Conservation (phyloP, 2,113 vertebrate genomes). For the Grammomys dolichurus region DNA sequence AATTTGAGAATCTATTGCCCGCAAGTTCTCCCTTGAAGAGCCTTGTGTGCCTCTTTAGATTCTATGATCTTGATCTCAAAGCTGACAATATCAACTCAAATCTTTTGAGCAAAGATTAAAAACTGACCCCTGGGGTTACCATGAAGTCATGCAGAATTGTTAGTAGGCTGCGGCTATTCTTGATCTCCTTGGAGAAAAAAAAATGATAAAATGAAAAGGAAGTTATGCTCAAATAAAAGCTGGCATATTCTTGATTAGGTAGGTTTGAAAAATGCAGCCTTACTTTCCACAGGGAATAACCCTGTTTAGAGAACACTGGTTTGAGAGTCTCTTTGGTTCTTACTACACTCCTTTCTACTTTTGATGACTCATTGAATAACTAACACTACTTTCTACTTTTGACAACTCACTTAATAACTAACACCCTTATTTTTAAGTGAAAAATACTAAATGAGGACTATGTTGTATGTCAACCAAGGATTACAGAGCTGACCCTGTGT, state of each 20-base stretch:
- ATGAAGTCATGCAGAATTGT: not conserved
- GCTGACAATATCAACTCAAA: not conserved
- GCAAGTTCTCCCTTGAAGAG: not conserved
- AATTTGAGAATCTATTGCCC: not conserved
- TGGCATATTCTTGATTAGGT: not conserved
- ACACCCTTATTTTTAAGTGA: not conserved
- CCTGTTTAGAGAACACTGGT: not conserved
- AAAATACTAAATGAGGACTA: slow-evolving; percentile 13
- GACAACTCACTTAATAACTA: not conserved
- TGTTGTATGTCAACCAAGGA: not conserved
- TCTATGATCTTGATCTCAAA: not conserved
- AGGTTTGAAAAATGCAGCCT: not conserved
- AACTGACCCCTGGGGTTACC: not conserved
- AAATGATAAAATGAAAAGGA: not conserved
- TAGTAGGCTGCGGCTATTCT: not conserved
- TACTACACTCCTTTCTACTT: not conserved
- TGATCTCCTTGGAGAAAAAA: not conserved
- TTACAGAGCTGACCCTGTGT: not conserved
- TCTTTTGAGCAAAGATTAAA: not conserved
- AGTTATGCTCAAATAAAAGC: not conserved
- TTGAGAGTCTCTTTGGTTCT: not conserved
- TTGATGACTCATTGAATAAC: not conserved
- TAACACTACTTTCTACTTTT: not conserved
- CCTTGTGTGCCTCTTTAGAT: not conserved
- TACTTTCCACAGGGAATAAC: not conserved